Base-by-base conservation (phyloP, 1,140 invertebrate species). In the Papilio polytes region DNA sequence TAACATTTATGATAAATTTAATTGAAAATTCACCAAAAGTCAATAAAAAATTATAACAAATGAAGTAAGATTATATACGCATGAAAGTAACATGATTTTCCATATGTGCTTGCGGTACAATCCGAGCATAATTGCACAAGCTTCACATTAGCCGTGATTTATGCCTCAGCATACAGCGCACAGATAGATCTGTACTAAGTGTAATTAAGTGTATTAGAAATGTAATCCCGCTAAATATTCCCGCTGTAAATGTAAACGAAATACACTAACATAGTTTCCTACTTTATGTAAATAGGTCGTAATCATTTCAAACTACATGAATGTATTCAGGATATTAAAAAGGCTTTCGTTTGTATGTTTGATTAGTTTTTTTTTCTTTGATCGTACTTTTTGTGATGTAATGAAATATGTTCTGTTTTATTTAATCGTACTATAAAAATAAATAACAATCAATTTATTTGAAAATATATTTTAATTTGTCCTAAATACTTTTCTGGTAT, bases 151-250 rank as follows among this genome's bases (percentile, higher is more conserved):
- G n/a, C 76, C 76, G 76, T 78, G 76, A 78, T 78, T 78, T 78
- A 78, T 36, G 76, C 76, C 76, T 66, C 36, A n/a, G 76, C 56
- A 78, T 78, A 56, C 56, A 77, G 74, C 22, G 41, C 76, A n/a
- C 31, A 78, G 76, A 63, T 78, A 78, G 76, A 78, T 78, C 36
- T 78, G 76, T 78, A 63, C 56, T 15, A 36, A 78, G 53, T 46
- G 56, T 66, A 78, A 78, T 66, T 78, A 78, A 78, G 77, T 78
- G 77, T 66, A 78, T 78, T 78, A 78, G 77, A 66, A 78, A 78
- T 56, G 77, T 20, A 78, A 78, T 78, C 77, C 56, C 9, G 77
- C 22, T 78, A 15, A 63, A 78, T 78, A 78, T 78, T 66, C 36
- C 56, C 6, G 1, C 22, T 66, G 36, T 26, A 18, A 18, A 66